Conservation (phyloP, 1,140 invertebrate genomes). For the Apolygus lucorum region DNA sequence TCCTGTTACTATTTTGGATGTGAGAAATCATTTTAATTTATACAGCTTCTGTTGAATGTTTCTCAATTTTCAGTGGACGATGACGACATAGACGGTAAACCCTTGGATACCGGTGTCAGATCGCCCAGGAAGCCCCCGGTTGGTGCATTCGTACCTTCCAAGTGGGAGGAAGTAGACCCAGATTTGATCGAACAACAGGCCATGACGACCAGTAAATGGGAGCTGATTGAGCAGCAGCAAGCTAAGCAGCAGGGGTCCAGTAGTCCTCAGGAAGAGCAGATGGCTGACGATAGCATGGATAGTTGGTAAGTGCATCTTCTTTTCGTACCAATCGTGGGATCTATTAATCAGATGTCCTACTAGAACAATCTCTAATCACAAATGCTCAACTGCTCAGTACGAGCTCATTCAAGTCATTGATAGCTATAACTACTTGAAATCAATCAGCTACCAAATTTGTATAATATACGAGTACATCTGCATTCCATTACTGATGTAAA, state of each 20-base stretch:
- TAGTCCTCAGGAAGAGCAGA: conserved; percentile 28
- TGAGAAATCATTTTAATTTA: too few species aligned
- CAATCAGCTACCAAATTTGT: too few species aligned
- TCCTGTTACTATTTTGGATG: not conserved
- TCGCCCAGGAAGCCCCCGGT: conserved; percentile 36
- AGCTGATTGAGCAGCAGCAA: conserved; percentile 50
- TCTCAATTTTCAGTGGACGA: conserved; percentile 54
- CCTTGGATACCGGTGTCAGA: conserved; percentile 47
- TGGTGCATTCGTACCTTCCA: conserved; percentile 73
- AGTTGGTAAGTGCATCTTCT: conserved; percentile 19
- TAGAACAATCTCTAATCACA: too few species aligned
- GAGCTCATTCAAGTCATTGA: too few species aligned
- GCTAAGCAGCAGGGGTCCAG: conserved; percentile 8
- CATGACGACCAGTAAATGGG: conserved; percentile 84
- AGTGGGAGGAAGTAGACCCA: conserved; percentile 93
- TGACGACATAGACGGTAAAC: conserved; percentile 69
- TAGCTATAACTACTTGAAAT: too few species aligned
- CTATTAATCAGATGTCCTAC: too few species aligned
- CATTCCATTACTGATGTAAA: too few species aligned
- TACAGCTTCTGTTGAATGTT: conserved; percentile 17
- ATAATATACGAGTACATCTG: too few species aligned
- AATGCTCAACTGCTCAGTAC: too few species aligned
- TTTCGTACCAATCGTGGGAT: too few species aligned
- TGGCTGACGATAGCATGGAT: conserved; percentile 28
- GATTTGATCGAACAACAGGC: conserved; percentile 76